Conservation (phyloP, 2,113 vertebrate species). For the Catagonus wagneri region DNA sequence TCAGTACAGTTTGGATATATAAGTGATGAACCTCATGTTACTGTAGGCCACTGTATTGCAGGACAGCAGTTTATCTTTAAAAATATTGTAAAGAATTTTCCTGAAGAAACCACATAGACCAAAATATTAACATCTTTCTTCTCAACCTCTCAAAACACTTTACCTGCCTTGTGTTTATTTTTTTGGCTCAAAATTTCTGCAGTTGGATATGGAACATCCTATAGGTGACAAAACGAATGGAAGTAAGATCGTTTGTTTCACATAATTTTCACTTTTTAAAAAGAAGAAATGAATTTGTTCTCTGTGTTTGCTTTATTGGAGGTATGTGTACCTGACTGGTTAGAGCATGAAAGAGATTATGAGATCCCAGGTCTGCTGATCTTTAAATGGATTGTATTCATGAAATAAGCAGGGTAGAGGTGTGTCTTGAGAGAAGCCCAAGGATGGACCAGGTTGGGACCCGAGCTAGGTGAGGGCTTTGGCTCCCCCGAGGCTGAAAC, state of each 20-base stretch:
- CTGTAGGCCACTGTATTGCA: background rate
- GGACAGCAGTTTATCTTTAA: background rate
- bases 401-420: slow-evolving; percentile 66
- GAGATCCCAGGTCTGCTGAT: slow-evolving; percentile 63
- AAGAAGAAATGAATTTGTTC: slow-evolving; percentile 41
- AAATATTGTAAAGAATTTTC: background rate
- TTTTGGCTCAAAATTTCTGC: background rate
- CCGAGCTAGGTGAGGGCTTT: slow-evolving; percentile 9
- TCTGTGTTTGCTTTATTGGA: background rate
- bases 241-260: background rate
- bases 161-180: background rate
- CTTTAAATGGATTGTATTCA: slow-evolving; percentile 60
- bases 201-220: background rate
- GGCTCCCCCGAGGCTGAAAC: background rate
- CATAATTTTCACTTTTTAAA: background rate
- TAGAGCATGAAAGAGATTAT: slow-evolving; percentile 68
- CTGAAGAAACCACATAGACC: background rate
- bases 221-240: background rate
- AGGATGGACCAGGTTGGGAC: slow-evolving; percentile 46
- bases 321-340: slow-evolving; percentile 50
- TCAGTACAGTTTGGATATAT: background rate
- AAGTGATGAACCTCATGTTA: background rate
- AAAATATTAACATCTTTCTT: background rate
- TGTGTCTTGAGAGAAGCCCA: slow-evolving; percentile 49
- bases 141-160: background rate